Base-by-base conservation (phyloP, 2,113 vertebrate species). In the Holacanthus passer region DNA sequence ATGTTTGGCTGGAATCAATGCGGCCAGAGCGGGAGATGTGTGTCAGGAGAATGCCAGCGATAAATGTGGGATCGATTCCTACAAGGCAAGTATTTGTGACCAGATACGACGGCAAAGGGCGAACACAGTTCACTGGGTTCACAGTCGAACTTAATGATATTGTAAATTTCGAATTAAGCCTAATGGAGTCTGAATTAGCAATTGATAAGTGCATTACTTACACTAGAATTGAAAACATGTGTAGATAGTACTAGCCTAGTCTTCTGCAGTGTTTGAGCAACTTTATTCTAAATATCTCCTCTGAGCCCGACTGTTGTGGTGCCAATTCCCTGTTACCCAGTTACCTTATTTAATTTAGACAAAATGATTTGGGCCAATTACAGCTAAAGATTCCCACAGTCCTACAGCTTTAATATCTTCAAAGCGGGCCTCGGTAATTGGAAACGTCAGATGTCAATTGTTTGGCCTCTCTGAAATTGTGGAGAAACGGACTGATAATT, bases 1-100 rank as follows among this genome's bases (percentile, higher is more conserved):
- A 89, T 99, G 98, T 82, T 82, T 96, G 93, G 95, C 96, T 0
- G 98, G 98, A 7, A 90, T 97, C 73, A 41, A 94, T 3, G 95
- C 95, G 0, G 97, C 97, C 27, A 96, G 93, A 90, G 96, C 93
- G 47, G 96, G 96, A 2, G 94, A 93, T 3, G 2, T 55, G 0
- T 99, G 98, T 0, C 92, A 93, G 1, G 82, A 90, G 0, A 94
- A 95, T 45, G 95, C 95, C 60, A 86, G 70, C 0, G 93, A 96
- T 48, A 92, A 92, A 81, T 99, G 98, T 1, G 89, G 94, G 0
- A 83, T 88, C 2, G 94, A 96, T 1, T 90, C 96, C 3, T 97
- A 96, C 76, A 97, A 97, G 96, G 97, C 94, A 89, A 94, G 95
- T 92, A 74, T 72, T 71, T 24, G 37, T 83, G 76, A 87, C 39